Conservation (phyloP, 2,797 vertebrate genomes). For the Euthynnus affinis region DNA sequence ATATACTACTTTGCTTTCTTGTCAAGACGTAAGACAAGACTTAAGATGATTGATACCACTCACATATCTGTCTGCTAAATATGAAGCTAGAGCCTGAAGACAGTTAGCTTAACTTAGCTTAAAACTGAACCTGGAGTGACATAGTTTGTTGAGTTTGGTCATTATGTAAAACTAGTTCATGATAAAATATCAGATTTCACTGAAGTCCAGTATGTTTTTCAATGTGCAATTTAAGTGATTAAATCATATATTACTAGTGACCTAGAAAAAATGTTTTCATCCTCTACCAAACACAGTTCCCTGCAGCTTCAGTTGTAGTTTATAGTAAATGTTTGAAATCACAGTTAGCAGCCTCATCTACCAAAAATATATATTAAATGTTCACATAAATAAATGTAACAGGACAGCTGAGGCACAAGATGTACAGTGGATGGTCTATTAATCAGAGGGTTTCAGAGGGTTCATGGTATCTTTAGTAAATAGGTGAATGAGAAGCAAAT, state of each 20-base stretch:
- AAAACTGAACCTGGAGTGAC: background rate
- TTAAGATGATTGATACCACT: too few relatives aligned
- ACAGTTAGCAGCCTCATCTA: background rate
- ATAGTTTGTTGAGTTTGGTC: too few relatives aligned
- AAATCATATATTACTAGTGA: background rate
- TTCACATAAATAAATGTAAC: background rate
- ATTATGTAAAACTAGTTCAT: background rate
- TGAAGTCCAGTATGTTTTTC: background rate
- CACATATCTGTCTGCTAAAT: too few relatives aligned
- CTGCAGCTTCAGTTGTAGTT: background rate
- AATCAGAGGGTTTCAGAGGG: background rate
- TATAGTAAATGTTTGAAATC: background rate
- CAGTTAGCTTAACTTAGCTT: background rate
- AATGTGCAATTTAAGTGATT: background rate
- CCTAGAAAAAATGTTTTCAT: too few relatives aligned
- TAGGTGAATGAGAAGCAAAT: background rate
- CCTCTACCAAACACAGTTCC: background rate
- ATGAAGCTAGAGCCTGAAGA: background rate
- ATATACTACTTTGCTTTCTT: background rate
- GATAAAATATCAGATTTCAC: background rate
- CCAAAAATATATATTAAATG: background rate
- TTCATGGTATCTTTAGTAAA: background rate
- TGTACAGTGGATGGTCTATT: background rate
- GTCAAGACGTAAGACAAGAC: too few relatives aligned
- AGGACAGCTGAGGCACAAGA: background rate